Evolutionary conservation across 2,113 vertebrate species (phyloP), one percentile per base, ranked within the genome.

Genomic region (Mus pahari): DNA sequence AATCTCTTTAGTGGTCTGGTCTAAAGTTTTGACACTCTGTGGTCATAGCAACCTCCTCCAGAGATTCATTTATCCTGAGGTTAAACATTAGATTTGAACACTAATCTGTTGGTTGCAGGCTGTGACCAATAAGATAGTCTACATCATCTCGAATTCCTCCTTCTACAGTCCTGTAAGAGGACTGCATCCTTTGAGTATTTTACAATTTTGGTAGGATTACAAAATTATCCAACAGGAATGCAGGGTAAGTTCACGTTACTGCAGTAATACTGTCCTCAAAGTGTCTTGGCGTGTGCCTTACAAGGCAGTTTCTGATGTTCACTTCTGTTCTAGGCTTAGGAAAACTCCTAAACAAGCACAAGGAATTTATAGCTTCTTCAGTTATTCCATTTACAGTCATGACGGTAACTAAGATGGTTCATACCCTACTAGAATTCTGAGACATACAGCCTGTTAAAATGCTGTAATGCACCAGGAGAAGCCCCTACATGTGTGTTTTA

Each of bases 401-500:
- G 45, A n/a, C 33, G 66, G 12, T 71, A 90, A 22, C 33, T 31
- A 73, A 83, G 17, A 70, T 9, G 39, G 31, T 58, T 58, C n/a
- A 10, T 73, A 28, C 0, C 36, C 26, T 87, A 60, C 20, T 66
- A 7, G 71, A 86, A 17, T 42, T 87, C 36, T 77, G 71, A 60
- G 50, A 26, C 31, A 6, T 22, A 24, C 2, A 13, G 7, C 78
- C 60, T 58, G 3, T 10, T 42, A 8, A 19, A 26, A 58, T 13
- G 60, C 42, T 45, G 22, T 60, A 33, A 53, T 24, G 8, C 24
- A 33, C 22, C n/a, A 50, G 12, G n/a, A 14, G 4, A 33, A 60
- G 33, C 5, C 16, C 33, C 2, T 16, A 17, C 19, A 10, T 22
- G 0, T 42, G 11, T 16, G 1, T 19, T 22, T 60, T 8, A 4